Evolutionary conservation across 2,888 invertebrate species (phyloP).

Genomic region (Litoditis marina): DNA sequence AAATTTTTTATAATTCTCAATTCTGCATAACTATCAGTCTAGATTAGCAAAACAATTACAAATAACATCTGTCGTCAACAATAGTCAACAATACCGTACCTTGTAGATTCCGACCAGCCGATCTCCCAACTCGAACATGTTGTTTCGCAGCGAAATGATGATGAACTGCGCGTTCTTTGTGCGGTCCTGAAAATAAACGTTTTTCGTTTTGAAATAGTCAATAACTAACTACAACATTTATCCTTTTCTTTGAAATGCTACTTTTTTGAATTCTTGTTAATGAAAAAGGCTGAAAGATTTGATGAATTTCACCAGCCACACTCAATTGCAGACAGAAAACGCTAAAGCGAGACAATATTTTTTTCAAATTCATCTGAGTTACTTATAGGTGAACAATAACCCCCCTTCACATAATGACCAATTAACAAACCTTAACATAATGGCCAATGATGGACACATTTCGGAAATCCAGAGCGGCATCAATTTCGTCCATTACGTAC

Average conservation of each 20-base stretch:
- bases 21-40: not conserved
- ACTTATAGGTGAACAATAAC: no score
- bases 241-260: no score
- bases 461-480: conserved; percentile 90
- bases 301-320: no score
- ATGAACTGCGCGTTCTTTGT: conserved; percentile 97
- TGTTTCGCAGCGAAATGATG: conserved; percentile 89
- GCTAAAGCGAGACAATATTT: no score
- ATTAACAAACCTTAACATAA: conserved; percentile 78
- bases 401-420: not conserved
- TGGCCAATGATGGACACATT: conserved; percentile 96
- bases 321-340: no score
- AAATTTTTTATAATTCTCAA: not conserved
- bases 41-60: not conserved
- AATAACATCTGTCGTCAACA: not conserved
- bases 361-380: no score
- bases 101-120: conserved; percentile 92
- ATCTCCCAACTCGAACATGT: conserved; percentile 95
- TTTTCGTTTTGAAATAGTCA: no score
- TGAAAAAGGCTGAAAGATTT: no score
- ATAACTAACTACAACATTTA: no score
- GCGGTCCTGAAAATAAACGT: conserved; percentile 72
- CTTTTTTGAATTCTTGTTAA: no score
- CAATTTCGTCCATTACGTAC: conserved; percentile 84
- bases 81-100: conserved; percentile 63